phyloP scores from a whole-genome alignment of 2,113 vertebrate genomes.

The Tor tambroides region DNA sequence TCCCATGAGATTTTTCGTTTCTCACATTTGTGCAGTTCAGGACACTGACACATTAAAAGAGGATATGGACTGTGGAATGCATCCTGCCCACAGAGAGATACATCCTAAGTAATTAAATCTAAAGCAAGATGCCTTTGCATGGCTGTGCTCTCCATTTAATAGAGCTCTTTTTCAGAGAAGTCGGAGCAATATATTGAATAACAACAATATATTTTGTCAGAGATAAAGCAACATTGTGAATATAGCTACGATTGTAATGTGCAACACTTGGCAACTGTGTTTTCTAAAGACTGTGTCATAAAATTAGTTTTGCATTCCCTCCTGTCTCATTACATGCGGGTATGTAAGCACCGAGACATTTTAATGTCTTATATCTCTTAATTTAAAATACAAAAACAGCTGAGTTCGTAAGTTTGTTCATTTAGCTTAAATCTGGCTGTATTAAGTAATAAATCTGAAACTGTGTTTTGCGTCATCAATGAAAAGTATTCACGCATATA shows the following conservation, averaged over 20 bases:
- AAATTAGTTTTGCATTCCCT: not conserved
- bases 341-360: not conserved
- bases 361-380: not conserved
- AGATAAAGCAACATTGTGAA: not conserved
- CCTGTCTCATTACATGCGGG: not conserved
- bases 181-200: not conserved
- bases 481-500: not conserved
- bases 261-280: not conserved
- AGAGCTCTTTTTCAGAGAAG: not conserved
- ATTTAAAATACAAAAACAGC: not conserved
- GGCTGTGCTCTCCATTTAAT: not conserved
- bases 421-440: not conserved
- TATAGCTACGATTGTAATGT: not conserved
- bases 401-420: not conserved
- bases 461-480: no score
- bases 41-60: not conserved
- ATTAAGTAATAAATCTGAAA: no score
- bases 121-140: not conserved
- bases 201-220: not conserved
- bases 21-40: not conserved
- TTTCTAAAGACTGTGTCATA: not conserved
- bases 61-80: not conserved
- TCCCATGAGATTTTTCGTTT: not conserved
- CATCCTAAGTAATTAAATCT: constrained; percentile 3
- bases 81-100: not conserved